Evolutionary conservation across 2,113 vertebrate genomes (phyloP).

Genomic region (Centropus bengalensis): DNA sequence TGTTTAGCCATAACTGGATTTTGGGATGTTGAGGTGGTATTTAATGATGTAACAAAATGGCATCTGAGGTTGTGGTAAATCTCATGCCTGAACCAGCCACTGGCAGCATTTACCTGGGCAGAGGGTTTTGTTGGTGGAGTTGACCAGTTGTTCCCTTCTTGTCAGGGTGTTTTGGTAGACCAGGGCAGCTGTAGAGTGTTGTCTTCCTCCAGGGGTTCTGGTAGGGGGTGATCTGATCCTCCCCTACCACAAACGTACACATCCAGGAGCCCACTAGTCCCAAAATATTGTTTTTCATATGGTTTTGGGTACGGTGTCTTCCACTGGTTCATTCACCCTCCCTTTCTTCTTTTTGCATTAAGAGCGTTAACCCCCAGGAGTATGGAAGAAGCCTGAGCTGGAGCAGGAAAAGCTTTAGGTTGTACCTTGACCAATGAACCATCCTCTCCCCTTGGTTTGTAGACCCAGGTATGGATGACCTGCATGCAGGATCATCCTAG

Average conservation of each 20-base stretch:
- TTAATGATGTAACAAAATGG: background rate
- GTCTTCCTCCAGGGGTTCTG: background rate
- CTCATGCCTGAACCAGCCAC: background rate
- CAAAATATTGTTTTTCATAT: background rate
- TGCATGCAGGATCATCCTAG: rapidly evolving
- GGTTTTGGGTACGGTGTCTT: background rate
- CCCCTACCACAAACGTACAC: rapidly evolving
- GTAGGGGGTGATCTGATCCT: background rate
- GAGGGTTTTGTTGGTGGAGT: background rate
- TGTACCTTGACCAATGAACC: background rate
- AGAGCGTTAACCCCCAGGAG: background rate
- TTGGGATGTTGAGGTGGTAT: background rate
- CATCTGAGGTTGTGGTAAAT: background rate
- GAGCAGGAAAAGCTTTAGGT: background rate
- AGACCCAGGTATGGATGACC: background rate
- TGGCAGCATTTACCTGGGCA: background rate
- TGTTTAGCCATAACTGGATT: background rate
- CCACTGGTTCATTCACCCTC: background rate
- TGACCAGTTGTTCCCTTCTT: background rate
- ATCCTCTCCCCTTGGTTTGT: background rate
- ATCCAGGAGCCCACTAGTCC: background rate
- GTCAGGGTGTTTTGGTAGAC: background rate
- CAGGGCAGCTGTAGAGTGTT: background rate
- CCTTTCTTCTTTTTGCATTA: background rate
- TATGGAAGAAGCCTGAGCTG: background rate